phyloP scores from a whole-genome alignment of 2,797 vertebrate genomes.

The Myotis daubentonii region DNA sequence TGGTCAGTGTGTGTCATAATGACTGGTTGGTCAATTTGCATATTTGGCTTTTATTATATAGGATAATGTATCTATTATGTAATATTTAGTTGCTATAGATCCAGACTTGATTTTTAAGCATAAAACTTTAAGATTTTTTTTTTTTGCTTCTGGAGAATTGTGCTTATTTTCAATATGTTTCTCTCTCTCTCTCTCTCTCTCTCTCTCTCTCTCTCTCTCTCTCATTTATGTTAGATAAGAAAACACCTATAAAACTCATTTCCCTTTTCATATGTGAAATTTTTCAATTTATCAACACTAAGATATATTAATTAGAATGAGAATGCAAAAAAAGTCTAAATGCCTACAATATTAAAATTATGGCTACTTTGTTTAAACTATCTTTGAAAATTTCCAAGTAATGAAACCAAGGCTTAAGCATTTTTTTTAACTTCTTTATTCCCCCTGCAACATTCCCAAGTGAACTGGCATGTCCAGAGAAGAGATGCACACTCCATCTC shows the following conservation, averaged over 20 bases:
- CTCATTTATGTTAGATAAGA: neutral
- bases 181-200: neutral
- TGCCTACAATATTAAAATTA: constrained; percentile 28
- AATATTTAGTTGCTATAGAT: constrained; percentile 6
- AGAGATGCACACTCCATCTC: too few relatives aligned
- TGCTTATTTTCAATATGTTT: neutral
- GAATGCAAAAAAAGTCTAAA: neutral
- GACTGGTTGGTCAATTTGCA: too few relatives aligned
- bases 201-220: neutral
- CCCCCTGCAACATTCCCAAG: neutral
- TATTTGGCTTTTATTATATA: too few relatives aligned
- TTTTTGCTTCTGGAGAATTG: neutral
- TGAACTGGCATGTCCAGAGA: neutral
- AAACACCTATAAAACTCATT: neutral
- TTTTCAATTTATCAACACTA: constrained; percentile 10
- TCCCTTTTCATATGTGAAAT: neutral
- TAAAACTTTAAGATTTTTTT: neutral
- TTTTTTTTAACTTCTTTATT: neutral
- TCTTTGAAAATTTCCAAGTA: neutral
- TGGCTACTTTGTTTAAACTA: constrained; percentile 29
- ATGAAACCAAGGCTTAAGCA: neutral
- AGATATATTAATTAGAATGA: constrained; percentile 24
- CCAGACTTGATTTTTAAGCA: constrained; percentile 29
- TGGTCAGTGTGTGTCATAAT: too few relatives aligned
- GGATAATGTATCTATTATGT: neutral